A percentile compares a stretch with the other conserved stretches of the same genome.
phyloP scores from a whole-genome alignment of 37 sponge, comb jelly and placozoan genomes.

The Ianthella basta region DNA sequence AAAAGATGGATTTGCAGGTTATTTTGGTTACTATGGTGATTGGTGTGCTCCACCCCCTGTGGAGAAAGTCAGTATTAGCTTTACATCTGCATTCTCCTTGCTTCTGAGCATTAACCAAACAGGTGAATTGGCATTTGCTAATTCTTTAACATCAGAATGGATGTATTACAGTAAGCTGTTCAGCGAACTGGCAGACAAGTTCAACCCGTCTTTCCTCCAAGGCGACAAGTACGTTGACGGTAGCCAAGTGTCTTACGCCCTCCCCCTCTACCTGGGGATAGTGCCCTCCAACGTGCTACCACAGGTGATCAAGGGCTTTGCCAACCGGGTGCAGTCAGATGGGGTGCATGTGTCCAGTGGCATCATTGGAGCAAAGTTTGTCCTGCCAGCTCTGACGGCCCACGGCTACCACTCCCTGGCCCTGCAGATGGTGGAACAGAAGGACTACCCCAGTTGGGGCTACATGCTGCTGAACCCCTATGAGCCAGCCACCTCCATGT shows the following conservation, averaged over 20 bases:
- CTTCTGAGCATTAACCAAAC: slow-evolving; percentile 48
- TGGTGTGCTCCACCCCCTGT: slow-evolving; percentile 75
- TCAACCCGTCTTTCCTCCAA: slow-evolving; percentile 55
- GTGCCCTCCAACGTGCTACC: slow-evolving; percentile 31
- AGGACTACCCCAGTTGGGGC: slow-evolving; percentile 78
- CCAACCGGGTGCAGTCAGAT: slow-evolving; percentile 34
- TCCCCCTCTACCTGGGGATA: slow-evolving; percentile 51
- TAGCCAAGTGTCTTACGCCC: slow-evolving; percentile 53
- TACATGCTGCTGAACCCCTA: slow-evolving; percentile 62
- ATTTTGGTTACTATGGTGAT: slow-evolving; percentile 66
- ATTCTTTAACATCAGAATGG: slow-evolving; percentile 14
- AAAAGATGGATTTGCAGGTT: slow-evolving; percentile 39
- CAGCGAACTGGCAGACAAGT: neutral
- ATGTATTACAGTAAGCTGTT: neutral
- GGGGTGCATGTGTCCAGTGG: slow-evolving; percentile 56
- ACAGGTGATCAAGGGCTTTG: slow-evolving; percentile 27
- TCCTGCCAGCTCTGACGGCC: slow-evolving; percentile 47
- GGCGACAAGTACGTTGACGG: slow-evolving; percentile 41
- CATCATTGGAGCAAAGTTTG: slow-evolving; percentile 54
- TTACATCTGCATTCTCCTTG: slow-evolving; percentile 64
- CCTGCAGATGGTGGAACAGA: slow-evolving; percentile 50
- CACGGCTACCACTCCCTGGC: slow-evolving; percentile 45
- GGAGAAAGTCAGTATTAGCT: slow-evolving; percentile 35
- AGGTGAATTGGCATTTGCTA: slow-evolving; percentile 40
- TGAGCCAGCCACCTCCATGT: slow-evolving; percentile 72